Evolutionary conservation across 2,113 vertebrate genomes (phyloP).

Genomic region (Ochotona princeps): DNA sequence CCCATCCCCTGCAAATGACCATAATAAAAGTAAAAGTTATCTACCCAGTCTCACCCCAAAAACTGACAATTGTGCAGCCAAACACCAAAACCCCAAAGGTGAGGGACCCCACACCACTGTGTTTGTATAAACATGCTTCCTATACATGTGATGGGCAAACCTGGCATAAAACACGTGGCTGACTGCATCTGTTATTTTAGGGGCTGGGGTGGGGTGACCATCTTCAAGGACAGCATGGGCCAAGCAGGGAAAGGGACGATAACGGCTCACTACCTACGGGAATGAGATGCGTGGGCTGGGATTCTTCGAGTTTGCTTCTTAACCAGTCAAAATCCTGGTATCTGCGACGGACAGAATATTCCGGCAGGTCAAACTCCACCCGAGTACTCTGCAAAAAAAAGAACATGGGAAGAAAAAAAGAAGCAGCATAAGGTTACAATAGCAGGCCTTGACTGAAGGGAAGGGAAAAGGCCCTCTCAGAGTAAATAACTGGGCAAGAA

Average conservation of each 20-base stretch:
- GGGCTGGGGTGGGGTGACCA: not conserved
- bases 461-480: slow-evolving; percentile 45
- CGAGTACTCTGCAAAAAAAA: slow-evolving; percentile 91
- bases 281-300: slow-evolving; percentile 98
- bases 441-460: slow-evolving; percentile 4
- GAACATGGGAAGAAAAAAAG: not conserved
- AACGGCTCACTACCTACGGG: slow-evolving; percentile 92
- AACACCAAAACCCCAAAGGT: not conserved
- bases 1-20: not conserved
- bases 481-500: slow-evolving; percentile 29
- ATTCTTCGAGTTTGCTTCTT: slow-evolving; percentile 96
- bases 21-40: not conserved
- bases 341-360: slow-evolving; percentile 94
- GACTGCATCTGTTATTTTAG: not conserved
- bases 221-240: not conserved
- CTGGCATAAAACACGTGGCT: not conserved
- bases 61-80: not conserved
- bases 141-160: not conserved
- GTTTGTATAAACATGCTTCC: not conserved
- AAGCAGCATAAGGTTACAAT: not conserved
- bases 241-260: not conserved
- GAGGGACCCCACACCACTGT: not conserved
- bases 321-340: slow-evolving; percentile 99
- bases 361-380: slow-evolving; percentile 96
- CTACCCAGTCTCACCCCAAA: not conserved